A percentile compares a stretch with the other conserved stretches of the same genome.
These are phyloP conservation scores for Pagrus major DNA, from an alignment of 2,113 vertebrate genomes.

Conservation along the genomic window DNA sequence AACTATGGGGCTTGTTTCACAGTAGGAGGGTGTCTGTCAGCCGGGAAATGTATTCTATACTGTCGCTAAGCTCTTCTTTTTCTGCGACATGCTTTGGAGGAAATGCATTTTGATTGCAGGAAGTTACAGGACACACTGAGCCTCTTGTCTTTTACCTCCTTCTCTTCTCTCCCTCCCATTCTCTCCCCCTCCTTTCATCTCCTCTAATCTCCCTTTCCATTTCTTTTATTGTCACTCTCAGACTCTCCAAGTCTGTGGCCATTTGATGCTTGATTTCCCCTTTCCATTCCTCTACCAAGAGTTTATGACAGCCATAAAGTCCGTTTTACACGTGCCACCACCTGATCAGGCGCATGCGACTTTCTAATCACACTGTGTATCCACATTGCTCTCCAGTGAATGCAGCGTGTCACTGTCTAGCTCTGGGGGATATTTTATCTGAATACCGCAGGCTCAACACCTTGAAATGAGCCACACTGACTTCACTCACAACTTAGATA, in stretches of 20 bases:
- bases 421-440: constrained; percentile 21
- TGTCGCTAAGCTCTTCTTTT: constrained; percentile 55
- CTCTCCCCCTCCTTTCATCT: constrained; percentile 2
- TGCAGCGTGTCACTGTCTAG: constrained; percentile 34
- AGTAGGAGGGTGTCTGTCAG: constrained; percentile 63
- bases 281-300: constrained; percentile 42
- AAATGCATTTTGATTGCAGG: constrained; percentile 62
- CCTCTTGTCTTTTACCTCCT: constrained; percentile 13
- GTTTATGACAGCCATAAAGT: constrained; percentile 73
- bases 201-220: constrained; percentile 51
- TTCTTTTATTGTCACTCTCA: constrained; percentile 56
- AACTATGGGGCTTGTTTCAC: constrained; percentile 60
- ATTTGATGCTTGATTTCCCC: constrained; percentile 61
- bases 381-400: constrained; percentile 32
- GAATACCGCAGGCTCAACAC: constrained; percentile 23
- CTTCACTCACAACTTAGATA: background rate
- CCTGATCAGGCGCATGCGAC: constrained; percentile 50
- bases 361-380: constrained; percentile 50
- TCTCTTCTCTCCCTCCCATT: background rate
- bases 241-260: constrained; percentile 48
- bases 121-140: constrained; percentile 41
- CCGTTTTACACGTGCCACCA: constrained; percentile 42
- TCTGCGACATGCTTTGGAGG: constrained; percentile 38
- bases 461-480: constrained; percentile 13
- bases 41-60: constrained; percentile 67